Percentiles rank a stretch among this genome's conserved stretches.
Evolutionary conservation across 2,888 invertebrate genomes (phyloP).

Genomic region (Acanthoscelides obtectus): DNA sequence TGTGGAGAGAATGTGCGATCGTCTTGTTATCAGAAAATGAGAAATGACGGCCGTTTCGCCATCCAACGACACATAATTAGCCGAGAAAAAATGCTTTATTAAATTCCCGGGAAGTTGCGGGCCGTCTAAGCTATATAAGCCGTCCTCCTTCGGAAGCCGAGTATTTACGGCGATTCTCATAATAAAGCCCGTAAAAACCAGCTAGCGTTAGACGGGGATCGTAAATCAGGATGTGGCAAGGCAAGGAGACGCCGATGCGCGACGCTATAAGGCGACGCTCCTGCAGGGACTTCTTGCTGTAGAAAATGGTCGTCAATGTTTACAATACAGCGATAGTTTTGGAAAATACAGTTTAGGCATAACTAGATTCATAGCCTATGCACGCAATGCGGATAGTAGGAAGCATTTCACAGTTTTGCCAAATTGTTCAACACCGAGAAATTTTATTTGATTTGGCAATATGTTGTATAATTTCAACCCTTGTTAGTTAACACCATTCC

Average conservation of each 20-base stretch:
- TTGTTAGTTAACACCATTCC: too few relatives aligned
- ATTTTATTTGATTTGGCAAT: too few relatives aligned
- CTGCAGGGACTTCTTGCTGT: too few relatives aligned
- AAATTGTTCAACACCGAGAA: too few relatives aligned
- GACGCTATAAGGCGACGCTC: too few relatives aligned
- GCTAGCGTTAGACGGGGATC: neutral
- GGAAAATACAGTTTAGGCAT: too few relatives aligned
- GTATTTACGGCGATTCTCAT: neutral
- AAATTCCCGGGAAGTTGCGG: neutral
- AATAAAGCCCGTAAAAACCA: neutral
- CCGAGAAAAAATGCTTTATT: conserved; percentile 1
- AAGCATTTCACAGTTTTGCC: too few relatives aligned
- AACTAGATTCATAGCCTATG: too few relatives aligned
- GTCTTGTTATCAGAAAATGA: neutral
- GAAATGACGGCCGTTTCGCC: neutral
- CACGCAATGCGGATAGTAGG: too few relatives aligned
- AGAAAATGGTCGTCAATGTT: too few relatives aligned
- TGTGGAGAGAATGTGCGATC: neutral
- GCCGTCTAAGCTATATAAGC: neutral
- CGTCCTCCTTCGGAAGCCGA: conserved; percentile 1
- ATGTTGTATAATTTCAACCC: too few relatives aligned
- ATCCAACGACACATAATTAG: neutral
- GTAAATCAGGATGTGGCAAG: neutral
- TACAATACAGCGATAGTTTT: too few relatives aligned
- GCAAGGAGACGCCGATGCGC: neutral